A percentile compares a stretch with the other conserved stretches of the same genome.
phyloP scores from a whole-genome alignment of 2,888 invertebrate species.

The Cabera pusaria region DNA sequence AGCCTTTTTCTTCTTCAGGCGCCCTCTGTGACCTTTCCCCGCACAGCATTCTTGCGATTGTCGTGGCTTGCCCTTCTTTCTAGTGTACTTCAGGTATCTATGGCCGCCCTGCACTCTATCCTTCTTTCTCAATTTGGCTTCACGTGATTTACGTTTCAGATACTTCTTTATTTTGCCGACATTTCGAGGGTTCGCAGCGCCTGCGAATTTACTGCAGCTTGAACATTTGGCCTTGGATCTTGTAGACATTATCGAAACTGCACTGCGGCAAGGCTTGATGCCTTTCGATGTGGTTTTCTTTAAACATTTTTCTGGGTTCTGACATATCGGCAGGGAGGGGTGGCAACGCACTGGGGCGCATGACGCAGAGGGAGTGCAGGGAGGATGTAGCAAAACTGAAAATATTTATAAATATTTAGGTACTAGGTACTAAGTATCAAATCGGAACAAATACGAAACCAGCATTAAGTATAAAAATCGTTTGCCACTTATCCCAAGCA shows the following conservation, averaged over 20 bases:
- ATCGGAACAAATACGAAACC: conserved; percentile 43
- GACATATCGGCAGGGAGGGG: conserved; percentile 63
- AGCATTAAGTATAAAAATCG: conserved; percentile 42
- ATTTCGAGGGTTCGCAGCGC: conserved; percentile 38
- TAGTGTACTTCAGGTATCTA: conserved; percentile 46
- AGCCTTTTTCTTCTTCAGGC: conserved; percentile 42
- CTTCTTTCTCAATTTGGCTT: conserved; percentile 49
- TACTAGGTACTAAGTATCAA: no score
- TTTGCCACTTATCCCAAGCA: conserved; percentile 52
- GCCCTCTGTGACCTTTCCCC: conserved; percentile 66
- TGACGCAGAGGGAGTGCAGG: conserved; percentile 67
- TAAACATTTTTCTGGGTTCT: conserved; percentile 64
- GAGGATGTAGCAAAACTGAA: conserved; percentile 50
- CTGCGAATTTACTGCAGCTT: conserved; percentile 51
- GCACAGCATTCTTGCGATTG: conserved; percentile 51
- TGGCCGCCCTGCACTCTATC: conserved; percentile 55
- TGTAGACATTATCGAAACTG: conserved; percentile 65
- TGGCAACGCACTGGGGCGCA: conserved; percentile 67
- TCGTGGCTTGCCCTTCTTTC: conserved; percentile 43
- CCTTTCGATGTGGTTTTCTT: conserved; percentile 54
- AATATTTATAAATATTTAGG: not conserved
- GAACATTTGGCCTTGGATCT: conserved; percentile 53
- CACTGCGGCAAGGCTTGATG: conserved; percentile 61
- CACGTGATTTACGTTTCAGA: conserved; percentile 57
- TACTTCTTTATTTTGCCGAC: conserved; percentile 46